phyloP scores from a whole-genome alignment of 2,797 vertebrate genomes.

The Cetoscarus ocellatus region DNA sequence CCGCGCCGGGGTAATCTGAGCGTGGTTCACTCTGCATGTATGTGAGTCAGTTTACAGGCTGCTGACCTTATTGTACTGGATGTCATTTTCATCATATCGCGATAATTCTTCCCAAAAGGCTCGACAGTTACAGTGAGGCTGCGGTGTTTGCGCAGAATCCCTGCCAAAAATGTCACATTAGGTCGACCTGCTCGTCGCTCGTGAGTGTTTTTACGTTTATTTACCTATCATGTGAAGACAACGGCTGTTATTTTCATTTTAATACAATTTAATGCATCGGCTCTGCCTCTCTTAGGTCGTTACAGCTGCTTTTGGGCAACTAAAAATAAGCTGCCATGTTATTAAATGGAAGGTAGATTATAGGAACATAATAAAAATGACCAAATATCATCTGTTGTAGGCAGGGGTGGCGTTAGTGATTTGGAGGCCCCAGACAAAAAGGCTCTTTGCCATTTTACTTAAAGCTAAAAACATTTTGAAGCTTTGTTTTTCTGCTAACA shows the following conservation, averaged over 20 bases:
- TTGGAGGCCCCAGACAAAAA: too few relatives aligned
- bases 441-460: too few relatives aligned
- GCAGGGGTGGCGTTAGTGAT: too few relatives aligned
- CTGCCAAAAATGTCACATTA: conserved; percentile 37
- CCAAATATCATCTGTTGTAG: not conserved
- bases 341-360: conserved; percentile 12
- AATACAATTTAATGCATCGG: conserved; percentile 2
- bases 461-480: too few relatives aligned
- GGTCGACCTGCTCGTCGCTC: conserved; percentile 40
- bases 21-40: not conserved
- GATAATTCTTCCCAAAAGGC: conserved; percentile 33
- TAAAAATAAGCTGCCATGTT: conserved; percentile 15
- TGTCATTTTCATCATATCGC: conserved; percentile 72
- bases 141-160: conserved; percentile 44
- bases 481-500: too few relatives aligned
- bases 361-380: not conserved
- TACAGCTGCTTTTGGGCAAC: conserved; percentile 27
- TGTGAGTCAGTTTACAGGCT: conserved; percentile 32
- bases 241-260: conserved; percentile 13
- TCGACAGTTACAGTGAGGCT: conserved; percentile 13
- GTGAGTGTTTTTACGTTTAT: conserved; percentile 43
- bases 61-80: conserved; percentile 69
- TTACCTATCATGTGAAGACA: conserved; percentile 19
- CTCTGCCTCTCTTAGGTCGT: conserved; percentile 5
- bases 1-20: conserved; percentile 22